These are phyloP conservation scores for Neoitamus cyanurus DNA, from an alignment of 2,888 invertebrate genomes.

Conservation along the genomic window DNA sequence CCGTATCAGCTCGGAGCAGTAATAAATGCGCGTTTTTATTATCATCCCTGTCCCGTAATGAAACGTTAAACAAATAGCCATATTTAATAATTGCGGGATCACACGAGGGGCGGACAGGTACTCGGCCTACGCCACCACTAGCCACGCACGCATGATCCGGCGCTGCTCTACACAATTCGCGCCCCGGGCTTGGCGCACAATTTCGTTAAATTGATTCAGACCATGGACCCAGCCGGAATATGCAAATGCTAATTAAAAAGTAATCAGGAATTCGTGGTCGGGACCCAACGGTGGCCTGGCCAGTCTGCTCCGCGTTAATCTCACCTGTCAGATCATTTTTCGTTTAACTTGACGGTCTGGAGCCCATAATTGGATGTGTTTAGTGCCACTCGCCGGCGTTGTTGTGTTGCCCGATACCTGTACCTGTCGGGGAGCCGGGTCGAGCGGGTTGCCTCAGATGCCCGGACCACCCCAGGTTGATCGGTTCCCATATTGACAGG, in stretches of 20 bases:
- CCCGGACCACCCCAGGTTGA: not conserved
- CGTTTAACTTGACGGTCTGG: not conserved
- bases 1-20: slow-evolving; percentile 21
- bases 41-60: slow-evolving; percentile 38
- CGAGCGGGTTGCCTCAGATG: not conserved
- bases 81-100: slow-evolving; percentile 44
- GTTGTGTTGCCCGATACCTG: not conserved
- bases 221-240: not conserved
- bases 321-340: slow-evolving; percentile 27
- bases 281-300: not conserved
- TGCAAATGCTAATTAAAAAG: slow-evolving; percentile 45
- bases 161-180: not conserved
- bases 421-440: not conserved
- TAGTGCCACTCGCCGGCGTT: not conserved
- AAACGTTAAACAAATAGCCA: slow-evolving; percentile 45
- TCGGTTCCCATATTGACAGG: not conserved
- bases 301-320: not conserved
- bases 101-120: slow-evolving; percentile 34
- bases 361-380: slow-evolving; percentile 10
- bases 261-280: slow-evolving; percentile 36
- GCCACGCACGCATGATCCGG: not conserved
- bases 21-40: slow-evolving; percentile 46
- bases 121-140: slow-evolving; percentile 23
- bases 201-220: slow-evolving; percentile 31
- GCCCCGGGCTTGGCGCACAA: slow-evolving; percentile 13